These are phyloP conservation scores for Holcopasites calliopsidis DNA, from an alignment of 1,140 invertebrate genomes.

Conservation along the genomic window DNA sequence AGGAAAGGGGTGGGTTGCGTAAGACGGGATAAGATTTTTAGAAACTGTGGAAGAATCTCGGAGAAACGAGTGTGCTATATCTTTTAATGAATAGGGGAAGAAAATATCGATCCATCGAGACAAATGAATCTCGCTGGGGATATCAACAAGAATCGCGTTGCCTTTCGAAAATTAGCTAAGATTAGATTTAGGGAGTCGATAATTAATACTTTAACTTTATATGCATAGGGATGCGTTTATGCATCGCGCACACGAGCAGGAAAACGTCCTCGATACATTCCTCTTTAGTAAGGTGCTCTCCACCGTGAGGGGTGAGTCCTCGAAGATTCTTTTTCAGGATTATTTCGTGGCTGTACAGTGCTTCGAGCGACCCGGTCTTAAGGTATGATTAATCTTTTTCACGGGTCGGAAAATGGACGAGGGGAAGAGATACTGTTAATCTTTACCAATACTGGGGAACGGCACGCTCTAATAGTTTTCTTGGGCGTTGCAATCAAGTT, in stretches of 20 bases:
- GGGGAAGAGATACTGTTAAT: slow-evolving; percentile 16
- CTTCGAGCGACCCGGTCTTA: slow-evolving; percentile 7
- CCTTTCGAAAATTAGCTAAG: slow-evolving; percentile 26
- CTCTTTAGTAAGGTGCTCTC: background rate
- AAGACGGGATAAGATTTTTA: too few species aligned
- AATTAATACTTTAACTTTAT: slow-evolving; percentile 25
- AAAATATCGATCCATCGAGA: slow-evolving; percentile 29
- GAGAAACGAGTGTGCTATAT: background rate
- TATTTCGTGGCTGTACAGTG: slow-evolving; percentile 10
- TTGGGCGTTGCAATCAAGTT: background rate
- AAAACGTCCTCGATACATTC: background rate
- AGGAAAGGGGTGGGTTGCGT: background rate
- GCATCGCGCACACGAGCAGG: slow-evolving; percentile 8
- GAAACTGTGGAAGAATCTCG: background rate
- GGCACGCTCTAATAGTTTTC: slow-evolving; percentile 6
- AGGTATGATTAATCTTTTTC: slow-evolving; percentile 34
- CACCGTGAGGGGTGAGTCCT: background rate
- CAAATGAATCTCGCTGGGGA: slow-evolving; percentile 22
- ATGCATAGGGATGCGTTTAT: slow-evolving; percentile 1
- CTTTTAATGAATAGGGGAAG: background rate
- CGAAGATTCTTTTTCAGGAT: slow-evolving; percentile 27
- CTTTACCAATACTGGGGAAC: slow-evolving; percentile 15
- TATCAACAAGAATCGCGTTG: slow-evolving; percentile 4
- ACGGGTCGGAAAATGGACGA: background rate
- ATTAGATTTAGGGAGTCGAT: slow-evolving; percentile 21